Percentiles rank a stretch among this genome's conserved stretches.
Evolutionary conservation across 2,113 vertebrate genomes (phyloP).

Genomic region (Tautogolabrus adspersus): DNA sequence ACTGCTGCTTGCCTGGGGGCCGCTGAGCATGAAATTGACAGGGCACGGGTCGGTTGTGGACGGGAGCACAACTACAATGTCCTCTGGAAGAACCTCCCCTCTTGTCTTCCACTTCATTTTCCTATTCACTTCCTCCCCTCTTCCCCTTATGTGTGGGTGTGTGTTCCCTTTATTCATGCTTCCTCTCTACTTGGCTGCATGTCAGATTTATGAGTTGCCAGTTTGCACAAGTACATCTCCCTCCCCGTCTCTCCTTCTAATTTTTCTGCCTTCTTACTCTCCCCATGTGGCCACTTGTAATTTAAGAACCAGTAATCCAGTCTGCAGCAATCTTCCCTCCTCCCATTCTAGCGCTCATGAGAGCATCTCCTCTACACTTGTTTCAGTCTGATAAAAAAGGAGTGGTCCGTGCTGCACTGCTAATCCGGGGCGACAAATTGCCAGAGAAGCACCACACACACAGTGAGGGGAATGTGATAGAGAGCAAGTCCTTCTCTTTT

Average conservation of each 20-base stretch:
- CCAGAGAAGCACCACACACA: conserved; percentile 24
- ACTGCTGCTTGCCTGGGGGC: conserved; percentile 62
- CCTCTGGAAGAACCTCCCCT: conserved; percentile 37
- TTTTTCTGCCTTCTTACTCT: conserved; percentile 58
- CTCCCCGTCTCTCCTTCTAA: conserved; percentile 43
- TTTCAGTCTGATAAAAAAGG: conserved; percentile 62
- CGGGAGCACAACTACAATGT: conserved; percentile 54
- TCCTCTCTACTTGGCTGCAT: conserved; percentile 74
- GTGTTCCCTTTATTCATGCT: background rate
- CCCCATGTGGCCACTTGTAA: conserved; percentile 71
- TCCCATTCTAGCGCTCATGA: conserved; percentile 42
- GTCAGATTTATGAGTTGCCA: conserved; percentile 82
- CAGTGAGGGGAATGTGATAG: conserved; percentile 29
- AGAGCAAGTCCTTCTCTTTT: conserved; percentile 20
- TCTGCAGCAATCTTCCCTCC: conserved; percentile 36
- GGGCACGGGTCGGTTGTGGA: conserved; percentile 61
- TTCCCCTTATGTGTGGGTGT: conserved; percentile 7
- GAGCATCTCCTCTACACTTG: conserved; percentile 56
- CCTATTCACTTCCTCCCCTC: conserved; percentile 36
- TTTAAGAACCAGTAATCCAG: conserved; percentile 67
- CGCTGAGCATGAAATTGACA: conserved; percentile 75
- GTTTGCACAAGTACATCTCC: conserved; percentile 57
- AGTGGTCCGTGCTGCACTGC: conserved; percentile 43
- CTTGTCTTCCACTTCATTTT: conserved; percentile 45
- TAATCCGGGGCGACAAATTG: conserved; percentile 55